Conservation (phyloP, 2,888 invertebrate genomes). For the Philopedon plagiatum region DNA sequence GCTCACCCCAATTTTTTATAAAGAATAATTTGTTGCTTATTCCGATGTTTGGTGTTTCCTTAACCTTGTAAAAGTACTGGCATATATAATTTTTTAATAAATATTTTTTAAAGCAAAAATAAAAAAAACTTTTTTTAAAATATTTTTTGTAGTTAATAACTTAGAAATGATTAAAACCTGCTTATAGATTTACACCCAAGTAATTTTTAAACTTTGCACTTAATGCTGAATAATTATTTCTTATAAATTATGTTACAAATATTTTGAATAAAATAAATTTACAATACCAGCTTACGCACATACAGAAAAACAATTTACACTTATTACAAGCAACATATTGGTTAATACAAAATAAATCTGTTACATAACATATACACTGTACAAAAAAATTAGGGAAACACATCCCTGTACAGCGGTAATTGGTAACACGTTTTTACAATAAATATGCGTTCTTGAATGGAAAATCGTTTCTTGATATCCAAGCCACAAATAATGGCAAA, state of each 20-base stretch:
- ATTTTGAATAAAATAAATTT: neutral
- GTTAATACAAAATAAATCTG: no score
- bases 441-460: neutral
- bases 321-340: no score
- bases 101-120: neutral
- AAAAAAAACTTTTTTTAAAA: no score
- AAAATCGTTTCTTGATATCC: neutral
- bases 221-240: neutral
- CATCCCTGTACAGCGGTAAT: no score
- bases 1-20: neutral
- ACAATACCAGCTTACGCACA: neutral
- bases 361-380: no score
- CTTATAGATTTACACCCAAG: neutral
- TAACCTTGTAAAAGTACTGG: neutral
- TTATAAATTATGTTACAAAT: neutral
- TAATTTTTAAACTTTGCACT: conserved; percentile 6
- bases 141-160: conserved; percentile 1
- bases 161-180: neutral
- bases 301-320: neutral
- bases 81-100: neutral
- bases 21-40: conserved; percentile 22
- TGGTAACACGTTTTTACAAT: neutral
- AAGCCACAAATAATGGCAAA: neutral
- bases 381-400: no score
- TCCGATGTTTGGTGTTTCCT: conserved; percentile 14